Evolutionary conservation across 2,797 vertebrate species (phyloP), one percentile per base, ranked within the genome.

Genomic region (Rhynchonycteris naso): DNA sequence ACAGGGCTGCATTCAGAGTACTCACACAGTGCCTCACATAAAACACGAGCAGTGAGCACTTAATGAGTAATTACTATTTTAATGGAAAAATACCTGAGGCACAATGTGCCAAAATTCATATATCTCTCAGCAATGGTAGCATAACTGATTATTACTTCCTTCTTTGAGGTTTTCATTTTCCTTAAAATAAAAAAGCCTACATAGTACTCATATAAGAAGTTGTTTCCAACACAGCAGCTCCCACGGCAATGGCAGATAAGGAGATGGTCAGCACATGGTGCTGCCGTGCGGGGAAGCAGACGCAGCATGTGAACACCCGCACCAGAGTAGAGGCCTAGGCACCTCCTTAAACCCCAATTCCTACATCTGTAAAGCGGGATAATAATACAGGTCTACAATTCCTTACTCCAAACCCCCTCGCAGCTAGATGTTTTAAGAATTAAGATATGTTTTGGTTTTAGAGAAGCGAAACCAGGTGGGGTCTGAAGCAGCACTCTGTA

Each of bases 271-370:
- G 16, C 6, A 7, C 0, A 2, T 26, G 52, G 14, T 4, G 43
- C 50, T 14, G 24, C 85, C 30, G 28, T 2, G 38, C 15, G 2
- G 50, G 66, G 58, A 35, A 14, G 26, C 5, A 1, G 18, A 56
- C 1, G 6, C 1, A 1, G 50, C 65, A 52, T 21, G 11, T 5
- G 61, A 22, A 26, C 65, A 43, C 3, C 4, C 0, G 7, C 21
- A 18, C 75, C 74, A 26, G 26, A 61, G 50, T 14, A 58, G 21
- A n/a, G 69, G 61, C 24, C 26, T 1, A 15, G 50, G 38, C 2
- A 7, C n/a, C 13, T 63, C 88, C 38, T 16, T 11, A 28, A 24
- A 11, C 26, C 59, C 43, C 4, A 5, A 15, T 12, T 47, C 22
- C 33, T 30, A 30, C 1, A 14, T 11, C 65, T 33, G 10, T 6